Conservation (phyloP, 2,888 invertebrate species). For the Linnaemya vulpina region DNA sequence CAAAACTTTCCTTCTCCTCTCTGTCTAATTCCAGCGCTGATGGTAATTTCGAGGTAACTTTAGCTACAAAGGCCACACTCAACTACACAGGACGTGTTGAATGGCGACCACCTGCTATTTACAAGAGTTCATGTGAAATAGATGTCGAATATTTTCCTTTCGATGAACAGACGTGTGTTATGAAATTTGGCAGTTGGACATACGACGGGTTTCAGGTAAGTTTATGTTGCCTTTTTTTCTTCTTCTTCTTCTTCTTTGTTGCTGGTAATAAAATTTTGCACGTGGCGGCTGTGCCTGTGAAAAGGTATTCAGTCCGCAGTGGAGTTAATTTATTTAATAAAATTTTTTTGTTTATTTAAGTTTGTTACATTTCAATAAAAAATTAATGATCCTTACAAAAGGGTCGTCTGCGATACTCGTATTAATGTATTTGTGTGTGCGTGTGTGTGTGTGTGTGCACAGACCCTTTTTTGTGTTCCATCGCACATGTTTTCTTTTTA, state of each 20-base stretch:
- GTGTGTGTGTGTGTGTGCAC: background rate
- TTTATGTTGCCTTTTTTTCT: constrained; percentile 4
- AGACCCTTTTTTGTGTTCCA: background rate
- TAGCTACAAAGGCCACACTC: constrained; percentile 91
- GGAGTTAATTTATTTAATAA: constrained; percentile 31
- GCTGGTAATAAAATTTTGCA: background rate
- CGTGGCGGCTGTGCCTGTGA: background rate
- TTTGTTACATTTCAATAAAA: constrained; percentile 52
- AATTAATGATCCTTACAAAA: constrained; percentile 41
- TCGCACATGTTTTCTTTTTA: constrained; percentile 10
- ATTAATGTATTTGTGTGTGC: background rate
- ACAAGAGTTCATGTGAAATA: constrained; percentile 93
- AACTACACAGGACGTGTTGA: constrained; percentile 92
- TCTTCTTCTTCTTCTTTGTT: background rate
- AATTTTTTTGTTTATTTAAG: constrained; percentile 19
- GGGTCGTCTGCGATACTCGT: constrained; percentile 12
- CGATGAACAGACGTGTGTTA: constrained; percentile 93
- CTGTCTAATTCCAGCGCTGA: constrained; percentile 86
- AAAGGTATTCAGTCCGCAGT: constrained; percentile 5
- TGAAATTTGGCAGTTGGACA: constrained; percentile 93
- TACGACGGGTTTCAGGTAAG: constrained; percentile 92
- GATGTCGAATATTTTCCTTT: constrained; percentile 94
- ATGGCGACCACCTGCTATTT: constrained; percentile 96
- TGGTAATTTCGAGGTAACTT: constrained; percentile 92
- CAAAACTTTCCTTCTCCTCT: constrained; percentile 25